These are phyloP conservation scores for Phylloscopus collybita DNA, from an alignment of 2,797 vertebrate species.

Conservation along the genomic window DNA sequence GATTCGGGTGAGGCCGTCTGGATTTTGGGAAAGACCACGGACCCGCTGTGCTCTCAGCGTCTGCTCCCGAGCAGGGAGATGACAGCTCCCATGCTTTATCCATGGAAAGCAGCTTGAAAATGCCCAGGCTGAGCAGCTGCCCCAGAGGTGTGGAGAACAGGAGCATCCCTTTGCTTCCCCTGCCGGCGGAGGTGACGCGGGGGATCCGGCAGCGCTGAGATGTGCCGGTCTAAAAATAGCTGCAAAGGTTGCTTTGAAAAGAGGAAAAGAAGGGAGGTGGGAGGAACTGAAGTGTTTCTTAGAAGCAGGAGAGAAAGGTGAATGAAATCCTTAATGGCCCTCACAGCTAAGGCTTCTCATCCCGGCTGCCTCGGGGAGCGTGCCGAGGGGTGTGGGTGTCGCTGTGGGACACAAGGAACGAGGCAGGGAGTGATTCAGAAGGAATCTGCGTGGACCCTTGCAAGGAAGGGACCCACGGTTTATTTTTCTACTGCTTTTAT, in stretches of 20 bases:
- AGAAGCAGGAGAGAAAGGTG: neutral
- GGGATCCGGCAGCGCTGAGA: neutral
- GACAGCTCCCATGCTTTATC: neutral
- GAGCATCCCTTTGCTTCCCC: neutral
- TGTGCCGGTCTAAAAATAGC: neutral
- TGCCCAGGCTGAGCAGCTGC: neutral
- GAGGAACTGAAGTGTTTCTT: neutral
- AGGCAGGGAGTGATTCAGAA: too few species aligned
- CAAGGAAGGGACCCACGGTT: too few species aligned
- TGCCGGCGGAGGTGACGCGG: accelerated
- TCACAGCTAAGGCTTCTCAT: neutral
- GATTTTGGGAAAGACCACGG: neutral
- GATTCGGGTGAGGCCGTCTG: accelerated
- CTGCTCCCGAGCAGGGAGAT: neutral
- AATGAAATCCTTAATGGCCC: neutral
- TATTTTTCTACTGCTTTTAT: too few species aligned
- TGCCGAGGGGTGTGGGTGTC: accelerated
- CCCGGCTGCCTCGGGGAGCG: accelerated
- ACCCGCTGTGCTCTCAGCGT: neutral
- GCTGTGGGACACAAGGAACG: too few species aligned
- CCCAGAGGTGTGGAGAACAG: accelerated
- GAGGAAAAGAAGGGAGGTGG: neutral
- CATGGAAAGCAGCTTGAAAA: neutral
- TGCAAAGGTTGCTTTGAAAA: neutral
- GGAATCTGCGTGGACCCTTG: too few species aligned